Percentiles rank a stretch among this genome's conserved stretches.
These are phyloP conservation scores for Acanthornis magna DNA, from an alignment of 2,797 vertebrate species.

Conservation along the genomic window DNA sequence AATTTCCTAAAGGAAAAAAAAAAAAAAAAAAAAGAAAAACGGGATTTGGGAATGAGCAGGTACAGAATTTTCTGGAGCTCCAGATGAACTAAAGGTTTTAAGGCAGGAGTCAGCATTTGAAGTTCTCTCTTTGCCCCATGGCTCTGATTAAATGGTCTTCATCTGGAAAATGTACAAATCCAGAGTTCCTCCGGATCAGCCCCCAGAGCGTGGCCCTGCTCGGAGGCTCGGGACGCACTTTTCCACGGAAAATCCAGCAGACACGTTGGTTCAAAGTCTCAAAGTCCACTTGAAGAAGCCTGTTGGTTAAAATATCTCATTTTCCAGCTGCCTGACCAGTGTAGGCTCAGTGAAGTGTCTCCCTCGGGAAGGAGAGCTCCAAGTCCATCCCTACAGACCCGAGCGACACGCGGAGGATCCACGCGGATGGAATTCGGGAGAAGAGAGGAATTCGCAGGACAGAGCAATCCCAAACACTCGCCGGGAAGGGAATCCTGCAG, in stretches of 20 bases:
- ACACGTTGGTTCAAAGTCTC: not conserved
- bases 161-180: not conserved
- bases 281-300: not conserved
- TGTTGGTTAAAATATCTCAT: not conserved
- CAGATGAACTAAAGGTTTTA: slow-evolving; percentile 21
- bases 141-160: slow-evolving; percentile 25
- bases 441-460: slow-evolving; percentile 2
- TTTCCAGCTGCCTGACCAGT: not conserved
- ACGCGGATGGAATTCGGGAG: not conserved
- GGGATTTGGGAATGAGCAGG: not conserved
- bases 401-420: not conserved
- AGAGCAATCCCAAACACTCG: not conserved
- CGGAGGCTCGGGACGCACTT: not conserved
- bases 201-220: not conserved
- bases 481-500: not conserved
- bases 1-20: not conserved
- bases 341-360: not conserved
- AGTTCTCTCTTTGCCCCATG: slow-evolving; percentile 51
- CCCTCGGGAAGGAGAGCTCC: slow-evolving; percentile 9
- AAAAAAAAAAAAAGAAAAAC: not conserved
- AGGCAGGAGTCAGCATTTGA: slow-evolving; percentile 59
- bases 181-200: not conserved
- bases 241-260: not conserved
- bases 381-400: not conserved
- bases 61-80: slow-evolving; percentile 32